Conservation (phyloP, 2,113 vertebrate species). For the Hassar affinis region DNA sequence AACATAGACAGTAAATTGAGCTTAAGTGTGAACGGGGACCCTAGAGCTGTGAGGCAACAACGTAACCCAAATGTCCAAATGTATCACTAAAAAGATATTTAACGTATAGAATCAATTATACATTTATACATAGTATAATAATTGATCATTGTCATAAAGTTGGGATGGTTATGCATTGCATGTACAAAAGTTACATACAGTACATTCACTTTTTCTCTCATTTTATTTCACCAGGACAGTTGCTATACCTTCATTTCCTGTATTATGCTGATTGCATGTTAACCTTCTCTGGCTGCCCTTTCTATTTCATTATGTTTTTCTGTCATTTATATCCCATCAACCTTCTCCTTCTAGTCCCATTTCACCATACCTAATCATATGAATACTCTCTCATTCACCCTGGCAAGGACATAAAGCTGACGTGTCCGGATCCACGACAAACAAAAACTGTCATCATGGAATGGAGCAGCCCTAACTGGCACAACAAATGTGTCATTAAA, state of each 20-base stretch:
- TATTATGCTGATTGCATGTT: background rate
- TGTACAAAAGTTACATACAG: background rate
- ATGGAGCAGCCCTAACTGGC: background rate
- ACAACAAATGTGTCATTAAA: slow-evolving; percentile 39
- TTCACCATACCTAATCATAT: background rate
- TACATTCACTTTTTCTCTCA: background rate
- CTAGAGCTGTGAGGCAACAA: background rate
- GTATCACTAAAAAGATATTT: background rate
- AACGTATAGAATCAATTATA: background rate
- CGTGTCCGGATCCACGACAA: background rate
- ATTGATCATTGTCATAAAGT: background rate
- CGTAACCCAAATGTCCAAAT: background rate
- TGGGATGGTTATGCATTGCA: background rate
- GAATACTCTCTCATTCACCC: slow-evolving; percentile 2
- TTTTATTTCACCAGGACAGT: background rate
- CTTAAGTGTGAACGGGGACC: background rate
- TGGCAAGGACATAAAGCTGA: background rate
- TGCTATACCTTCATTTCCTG: background rate
- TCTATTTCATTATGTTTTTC: background rate
- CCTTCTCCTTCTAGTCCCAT: background rate
- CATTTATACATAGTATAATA: background rate
- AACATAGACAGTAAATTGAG: background rate
- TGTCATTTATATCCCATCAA: background rate
- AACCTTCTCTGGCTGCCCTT: background rate
- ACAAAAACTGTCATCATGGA: background rate